phyloP scores from a whole-genome alignment of 2,113 vertebrate genomes.

The Rhineura floridana region DNA sequence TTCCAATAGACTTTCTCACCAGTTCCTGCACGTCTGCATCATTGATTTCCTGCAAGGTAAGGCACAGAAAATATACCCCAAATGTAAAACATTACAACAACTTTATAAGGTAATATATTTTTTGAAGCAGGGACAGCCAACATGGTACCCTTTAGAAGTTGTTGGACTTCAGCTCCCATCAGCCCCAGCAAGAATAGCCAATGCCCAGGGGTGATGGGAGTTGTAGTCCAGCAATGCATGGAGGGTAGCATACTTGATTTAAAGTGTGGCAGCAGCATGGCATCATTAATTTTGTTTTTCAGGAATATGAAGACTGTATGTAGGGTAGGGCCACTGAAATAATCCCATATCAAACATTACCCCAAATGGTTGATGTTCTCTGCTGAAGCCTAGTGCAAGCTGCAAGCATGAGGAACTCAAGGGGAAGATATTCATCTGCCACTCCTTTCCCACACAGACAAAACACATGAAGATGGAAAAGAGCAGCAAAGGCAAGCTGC shows the following conservation, averaged over 20 bases:
- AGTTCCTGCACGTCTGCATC: constrained; percentile 94
- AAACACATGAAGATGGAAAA: not conserved
- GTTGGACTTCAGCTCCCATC: too few species aligned
- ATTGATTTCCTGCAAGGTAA: constrained; percentile 87
- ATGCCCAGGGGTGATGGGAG: not conserved
- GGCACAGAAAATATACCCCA: constrained; percentile 7
- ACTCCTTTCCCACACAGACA: not conserved
- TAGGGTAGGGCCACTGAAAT: not conserved
- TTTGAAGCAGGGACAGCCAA: too few species aligned
- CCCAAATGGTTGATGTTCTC: not conserved
- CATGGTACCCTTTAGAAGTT: too few species aligned
- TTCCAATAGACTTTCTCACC: constrained; percentile 95
- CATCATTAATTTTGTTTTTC: not conserved
- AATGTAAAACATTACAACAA: constrained; percentile 33
- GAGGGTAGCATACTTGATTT: not conserved
- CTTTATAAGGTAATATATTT: not conserved
- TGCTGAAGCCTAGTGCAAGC: not conserved
- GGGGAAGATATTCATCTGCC: not conserved
- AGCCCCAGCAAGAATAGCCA: not conserved
- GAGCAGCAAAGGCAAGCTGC: not conserved
- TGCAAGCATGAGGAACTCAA: not conserved
- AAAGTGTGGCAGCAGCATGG: not conserved
- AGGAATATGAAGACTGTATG: not conserved
- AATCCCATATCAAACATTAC: not conserved
- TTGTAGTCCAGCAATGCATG: not conserved